phyloP scores from a whole-genome alignment of 2,888 invertebrate species.

The Zonitis immaculata region DNA sequence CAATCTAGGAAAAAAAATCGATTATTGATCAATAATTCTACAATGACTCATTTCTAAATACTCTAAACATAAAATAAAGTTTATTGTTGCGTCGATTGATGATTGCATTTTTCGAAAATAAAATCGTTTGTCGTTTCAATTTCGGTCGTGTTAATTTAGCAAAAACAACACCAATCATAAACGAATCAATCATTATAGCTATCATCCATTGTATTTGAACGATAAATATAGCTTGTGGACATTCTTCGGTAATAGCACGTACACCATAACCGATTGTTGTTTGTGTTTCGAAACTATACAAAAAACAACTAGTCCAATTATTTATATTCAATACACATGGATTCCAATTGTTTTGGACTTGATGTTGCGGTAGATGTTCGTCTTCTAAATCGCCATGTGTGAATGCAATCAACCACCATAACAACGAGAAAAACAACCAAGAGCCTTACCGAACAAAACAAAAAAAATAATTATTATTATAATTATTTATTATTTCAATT shows the following conservation, averaged over 20 bases:
- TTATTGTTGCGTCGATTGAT: slow-evolving; percentile 77
- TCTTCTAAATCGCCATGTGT: slow-evolving; percentile 78
- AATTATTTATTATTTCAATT: no score
- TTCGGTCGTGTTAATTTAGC: slow-evolving; percentile 92
- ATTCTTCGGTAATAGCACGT: slow-evolving; percentile 79
- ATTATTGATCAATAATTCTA: no score
- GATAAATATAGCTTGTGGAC: slow-evolving; percentile 83
- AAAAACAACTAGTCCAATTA: slow-evolving; percentile 82
- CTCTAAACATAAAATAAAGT: slow-evolving; percentile 75
- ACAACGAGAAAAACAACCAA: slow-evolving; percentile 79
- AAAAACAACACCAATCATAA: slow-evolving; percentile 78
- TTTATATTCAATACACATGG: slow-evolving; percentile 82
- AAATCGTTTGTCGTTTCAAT: slow-evolving; percentile 81
- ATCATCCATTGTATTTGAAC: slow-evolving; percentile 87
- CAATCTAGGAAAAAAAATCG: no score
- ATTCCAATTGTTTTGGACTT: no score
- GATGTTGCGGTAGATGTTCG: slow-evolving; percentile 66
- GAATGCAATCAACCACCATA: slow-evolving; percentile 85
- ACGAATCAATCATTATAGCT: slow-evolving; percentile 47
- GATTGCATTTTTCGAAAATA: slow-evolving; percentile 83
- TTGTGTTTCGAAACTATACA: slow-evolving; percentile 92
- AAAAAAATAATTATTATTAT: no score
- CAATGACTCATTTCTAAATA: no score
- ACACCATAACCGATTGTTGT: slow-evolving; percentile 87
- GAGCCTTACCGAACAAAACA: no score